A percentile compares a stretch with the other conserved stretches of the same genome.
Evolutionary conservation across 1,140 invertebrate genomes (phyloP).

Genomic region (Lethocerus indicus): DNA sequence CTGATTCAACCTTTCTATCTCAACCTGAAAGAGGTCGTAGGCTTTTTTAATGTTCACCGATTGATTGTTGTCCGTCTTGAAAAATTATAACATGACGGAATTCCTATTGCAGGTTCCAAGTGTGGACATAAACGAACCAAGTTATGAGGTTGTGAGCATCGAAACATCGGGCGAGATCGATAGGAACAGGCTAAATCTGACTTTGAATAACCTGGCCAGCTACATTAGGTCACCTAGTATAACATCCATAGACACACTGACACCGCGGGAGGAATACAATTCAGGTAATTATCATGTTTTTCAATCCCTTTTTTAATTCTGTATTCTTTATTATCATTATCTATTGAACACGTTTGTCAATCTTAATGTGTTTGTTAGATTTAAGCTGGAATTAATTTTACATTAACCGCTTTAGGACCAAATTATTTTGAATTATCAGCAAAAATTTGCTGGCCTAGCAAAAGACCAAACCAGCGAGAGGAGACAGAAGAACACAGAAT

Average conservation of each 20-base stretch:
- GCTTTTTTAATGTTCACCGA: conserved; percentile 5
- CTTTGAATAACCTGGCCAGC: conserved; percentile 43
- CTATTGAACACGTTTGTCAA: no score
- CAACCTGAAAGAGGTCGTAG: conserved; percentile 63
- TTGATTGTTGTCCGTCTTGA: conserved; percentile 7
- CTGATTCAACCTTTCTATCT: conserved; percentile 78
- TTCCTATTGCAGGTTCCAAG: conserved; percentile 24
- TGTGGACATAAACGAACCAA: conserved; percentile 37
- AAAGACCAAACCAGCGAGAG: no score
- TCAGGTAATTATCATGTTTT: conserved; percentile 38
- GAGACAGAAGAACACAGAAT: no score
- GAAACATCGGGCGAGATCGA: conserved; percentile 74
- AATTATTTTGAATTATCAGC: no score
- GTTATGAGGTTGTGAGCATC: conserved; percentile 64
- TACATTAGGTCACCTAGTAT: conserved; percentile 55
- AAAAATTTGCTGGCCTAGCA: no score
- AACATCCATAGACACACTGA: conserved; percentile 52
- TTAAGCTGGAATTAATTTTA: no score
- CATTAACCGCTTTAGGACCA: no score
- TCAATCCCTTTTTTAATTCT: no score
- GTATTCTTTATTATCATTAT: no score
- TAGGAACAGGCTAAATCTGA: conserved; percentile 52
- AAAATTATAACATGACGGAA: not conserved
- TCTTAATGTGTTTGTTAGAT: no score
- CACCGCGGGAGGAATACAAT: conserved; percentile 47